phyloP scores from a whole-genome alignment of 2,113 vertebrate species.

The Hydrochoerus hydrochaeris region DNA sequence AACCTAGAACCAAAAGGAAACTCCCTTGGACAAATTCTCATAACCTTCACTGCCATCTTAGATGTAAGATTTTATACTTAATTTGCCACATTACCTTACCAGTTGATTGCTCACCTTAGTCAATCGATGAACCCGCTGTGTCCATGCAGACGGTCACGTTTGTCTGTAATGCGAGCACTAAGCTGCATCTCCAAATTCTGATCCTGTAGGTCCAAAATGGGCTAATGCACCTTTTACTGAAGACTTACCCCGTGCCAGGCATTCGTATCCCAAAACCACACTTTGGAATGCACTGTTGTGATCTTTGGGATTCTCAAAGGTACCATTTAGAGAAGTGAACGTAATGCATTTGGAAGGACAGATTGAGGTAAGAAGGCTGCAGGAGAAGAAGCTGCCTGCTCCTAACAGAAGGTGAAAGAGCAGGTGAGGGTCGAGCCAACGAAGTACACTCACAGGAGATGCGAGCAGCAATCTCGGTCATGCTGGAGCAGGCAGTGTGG shows the following conservation, averaged over 20 bases:
- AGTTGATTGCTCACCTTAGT: neutral
- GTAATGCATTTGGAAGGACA: neutral
- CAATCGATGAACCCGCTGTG: rapidly evolving
- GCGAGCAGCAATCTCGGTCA: rapidly evolving
- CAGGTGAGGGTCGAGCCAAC: neutral
- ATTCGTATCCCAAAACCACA: neutral
- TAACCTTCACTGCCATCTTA: constrained; percentile 74
- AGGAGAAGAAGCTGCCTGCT: neutral
- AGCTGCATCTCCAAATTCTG: neutral
- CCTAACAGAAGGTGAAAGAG: neutral
- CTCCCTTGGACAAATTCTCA: constrained; percentile 58
- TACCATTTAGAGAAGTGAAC: neutral
- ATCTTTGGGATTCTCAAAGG: rapidly evolving
- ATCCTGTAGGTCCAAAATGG: rapidly evolving
- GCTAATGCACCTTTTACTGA: neutral
- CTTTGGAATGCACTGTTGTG: rapidly evolving
- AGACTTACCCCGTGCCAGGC: rapidly evolving
- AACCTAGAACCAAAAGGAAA: neutral
- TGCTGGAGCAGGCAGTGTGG: neutral
- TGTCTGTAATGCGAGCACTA: neutral
- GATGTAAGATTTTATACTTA: neutral
- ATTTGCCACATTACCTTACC: neutral
- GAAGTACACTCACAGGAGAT: rapidly evolving
- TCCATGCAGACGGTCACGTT: neutral
- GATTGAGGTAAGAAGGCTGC: neutral